Evolutionary conservation across 2,888 invertebrate genomes (phyloP).

Genomic region (Cynaeus angustus): DNA sequence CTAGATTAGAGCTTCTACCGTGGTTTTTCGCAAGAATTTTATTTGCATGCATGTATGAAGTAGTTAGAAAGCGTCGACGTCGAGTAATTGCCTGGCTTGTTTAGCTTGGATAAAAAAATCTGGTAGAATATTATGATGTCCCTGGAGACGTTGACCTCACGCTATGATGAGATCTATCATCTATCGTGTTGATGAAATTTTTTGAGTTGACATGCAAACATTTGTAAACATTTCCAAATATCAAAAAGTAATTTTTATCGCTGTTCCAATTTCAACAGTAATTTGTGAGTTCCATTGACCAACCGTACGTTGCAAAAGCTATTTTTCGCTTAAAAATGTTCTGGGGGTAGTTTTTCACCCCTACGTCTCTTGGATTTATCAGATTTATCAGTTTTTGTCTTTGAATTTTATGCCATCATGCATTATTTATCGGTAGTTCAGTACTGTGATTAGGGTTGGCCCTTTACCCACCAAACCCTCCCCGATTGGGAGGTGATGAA

Average conservation of each 20-base stretch:
- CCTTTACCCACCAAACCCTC: conserved; percentile 48
- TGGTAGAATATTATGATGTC: not conserved
- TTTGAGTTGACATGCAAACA: too few relatives aligned
- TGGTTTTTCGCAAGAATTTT: conserved; percentile 29
- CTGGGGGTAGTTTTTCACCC: not conserved
- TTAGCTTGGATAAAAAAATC: not conserved
- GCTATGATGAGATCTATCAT: too few relatives aligned
- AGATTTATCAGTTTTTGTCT: conserved; percentile 31
- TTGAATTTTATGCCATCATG: conserved; percentile 48
- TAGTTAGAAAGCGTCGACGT: not conserved
- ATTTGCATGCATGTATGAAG: conserved; percentile 32
- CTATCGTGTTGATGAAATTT: too few relatives aligned
- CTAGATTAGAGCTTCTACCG: conserved; percentile 22
- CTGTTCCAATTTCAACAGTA: too few relatives aligned
- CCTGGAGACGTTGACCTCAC: not conserved
- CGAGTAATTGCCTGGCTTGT: too few relatives aligned
- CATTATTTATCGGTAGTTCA: conserved; percentile 59
- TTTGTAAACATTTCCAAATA: too few relatives aligned
- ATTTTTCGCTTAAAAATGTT: too few relatives aligned
- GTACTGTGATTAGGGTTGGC: conserved; percentile 56
- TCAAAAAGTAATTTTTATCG: too few relatives aligned
- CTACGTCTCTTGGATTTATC: too few relatives aligned
- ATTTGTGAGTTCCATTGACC: too few relatives aligned
- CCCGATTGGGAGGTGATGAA: conserved; percentile 62
- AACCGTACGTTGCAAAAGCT: too few relatives aligned